These are phyloP conservation scores for Lophochroa leadbeateri DNA, from an alignment of 2,113 vertebrate species.

Conservation along the genomic window DNA sequence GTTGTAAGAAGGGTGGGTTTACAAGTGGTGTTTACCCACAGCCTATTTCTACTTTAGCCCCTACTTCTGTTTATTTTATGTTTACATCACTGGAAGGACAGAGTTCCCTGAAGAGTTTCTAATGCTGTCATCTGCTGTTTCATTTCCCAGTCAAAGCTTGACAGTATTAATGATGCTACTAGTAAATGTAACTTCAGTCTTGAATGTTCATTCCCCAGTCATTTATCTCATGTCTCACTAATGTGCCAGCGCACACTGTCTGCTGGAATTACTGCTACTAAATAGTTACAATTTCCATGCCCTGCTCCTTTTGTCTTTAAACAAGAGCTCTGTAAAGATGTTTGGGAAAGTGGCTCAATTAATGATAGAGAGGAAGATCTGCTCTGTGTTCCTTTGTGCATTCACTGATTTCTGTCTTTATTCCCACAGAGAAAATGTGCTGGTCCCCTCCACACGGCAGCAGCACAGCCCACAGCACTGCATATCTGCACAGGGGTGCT, in stretches of 20 bases:
- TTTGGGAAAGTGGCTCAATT: not conserved
- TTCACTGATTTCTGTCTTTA: not conserved
- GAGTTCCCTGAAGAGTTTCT: not conserved
- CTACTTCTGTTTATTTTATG: not conserved
- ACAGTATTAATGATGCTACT: not conserved
- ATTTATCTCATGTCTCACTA: not conserved
- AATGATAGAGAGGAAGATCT: not conserved
- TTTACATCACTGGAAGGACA: not conserved
- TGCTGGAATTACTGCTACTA: not conserved
- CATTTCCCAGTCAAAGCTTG: not conserved
- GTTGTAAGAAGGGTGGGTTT: not conserved
- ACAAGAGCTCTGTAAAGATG: not conserved
- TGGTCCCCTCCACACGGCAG: constrained; percentile 59
- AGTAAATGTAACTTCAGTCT: not conserved
- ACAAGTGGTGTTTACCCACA: not conserved
- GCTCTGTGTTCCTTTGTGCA: not conserved
- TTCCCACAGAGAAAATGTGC: constrained; percentile 84
- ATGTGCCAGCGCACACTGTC: not conserved
- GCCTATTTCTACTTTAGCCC: not conserved
- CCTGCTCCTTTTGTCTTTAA: not conserved
- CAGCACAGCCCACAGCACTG: not conserved
- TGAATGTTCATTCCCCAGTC: not conserved
- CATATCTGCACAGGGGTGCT: constrained; percentile 21
- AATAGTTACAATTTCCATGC: not conserved
- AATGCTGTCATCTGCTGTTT: not conserved